These are phyloP conservation scores for Odontomachus brunneus DNA, from an alignment of 1,140 invertebrate species.

Conservation along the genomic window DNA sequence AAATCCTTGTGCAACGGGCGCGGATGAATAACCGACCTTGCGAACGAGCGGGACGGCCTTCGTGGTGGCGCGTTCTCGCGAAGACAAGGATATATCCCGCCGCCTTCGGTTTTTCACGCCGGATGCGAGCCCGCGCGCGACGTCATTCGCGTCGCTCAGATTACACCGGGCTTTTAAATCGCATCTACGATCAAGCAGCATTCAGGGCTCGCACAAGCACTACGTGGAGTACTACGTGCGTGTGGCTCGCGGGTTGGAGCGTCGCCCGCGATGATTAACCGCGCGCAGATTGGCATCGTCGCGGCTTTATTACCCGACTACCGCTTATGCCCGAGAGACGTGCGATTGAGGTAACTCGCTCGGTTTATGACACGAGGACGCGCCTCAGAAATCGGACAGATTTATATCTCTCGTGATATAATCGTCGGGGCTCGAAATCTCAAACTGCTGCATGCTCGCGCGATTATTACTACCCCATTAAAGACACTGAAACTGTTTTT, in stretches of 20 bases:
- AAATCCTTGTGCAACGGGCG: slow-evolving; percentile 72
- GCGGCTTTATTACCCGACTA: slow-evolving; percentile 31
- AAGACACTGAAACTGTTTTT: too few relatives aligned
- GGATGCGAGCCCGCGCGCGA: slow-evolving; percentile 40
- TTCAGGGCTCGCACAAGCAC: too few relatives aligned
- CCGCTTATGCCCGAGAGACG: background rate
- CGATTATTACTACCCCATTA: too few relatives aligned
- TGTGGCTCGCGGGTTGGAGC: background rate
- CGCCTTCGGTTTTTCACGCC: slow-evolving; percentile 64
- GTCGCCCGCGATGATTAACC: slow-evolving; percentile 39
- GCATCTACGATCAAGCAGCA: slow-evolving; percentile 45
- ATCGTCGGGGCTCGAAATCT: background rate
- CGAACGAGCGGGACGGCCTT: slow-evolving; percentile 68
- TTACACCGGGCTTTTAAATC: slow-evolving; percentile 55
- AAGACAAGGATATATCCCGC: slow-evolving; percentile 62
- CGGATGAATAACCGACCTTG: slow-evolving; percentile 75
- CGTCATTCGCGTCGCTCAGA: slow-evolving; percentile 32
- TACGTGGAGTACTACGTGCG: background rate
- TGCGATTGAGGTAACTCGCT: background rate
- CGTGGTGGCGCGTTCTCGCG: slow-evolving; percentile 43
- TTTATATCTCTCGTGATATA: background rate
- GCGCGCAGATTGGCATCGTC: slow-evolving; percentile 17
- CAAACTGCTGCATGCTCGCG: too few relatives aligned
- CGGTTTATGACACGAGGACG: background rate
- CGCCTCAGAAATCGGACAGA: background rate